These are phyloP conservation scores for Epizoanthus stellaris DNA, from an alignment of 92 coral and sea anemone genomes.

Conservation along the genomic window DNA sequence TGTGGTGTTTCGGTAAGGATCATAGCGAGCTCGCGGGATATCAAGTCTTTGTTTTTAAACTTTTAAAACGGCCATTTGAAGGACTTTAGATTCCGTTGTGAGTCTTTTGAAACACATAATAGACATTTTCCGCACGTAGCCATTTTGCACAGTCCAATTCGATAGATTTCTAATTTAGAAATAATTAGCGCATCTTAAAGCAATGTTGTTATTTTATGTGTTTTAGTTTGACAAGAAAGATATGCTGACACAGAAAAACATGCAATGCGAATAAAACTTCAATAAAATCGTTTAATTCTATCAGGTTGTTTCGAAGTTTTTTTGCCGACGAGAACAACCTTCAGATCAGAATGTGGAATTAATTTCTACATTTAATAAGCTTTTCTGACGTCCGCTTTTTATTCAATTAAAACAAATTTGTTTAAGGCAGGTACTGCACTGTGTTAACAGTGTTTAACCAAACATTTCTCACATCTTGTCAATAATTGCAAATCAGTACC, in stretches of 20 bases:
- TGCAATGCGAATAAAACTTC: not conserved
- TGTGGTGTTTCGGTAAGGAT: constrained; percentile 1
- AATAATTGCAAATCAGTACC: constrained; percentile 16
- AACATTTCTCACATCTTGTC: not conserved
- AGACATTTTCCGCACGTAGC: constrained; percentile 35
- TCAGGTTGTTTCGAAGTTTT: not conserved
- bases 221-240: not conserved
- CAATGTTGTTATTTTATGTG: constrained; percentile 19
- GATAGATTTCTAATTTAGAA: constrained; percentile 30
- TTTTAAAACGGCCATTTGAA: constrained; percentile 1
- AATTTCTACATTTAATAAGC: not conserved
- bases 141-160: constrained; percentile 20
- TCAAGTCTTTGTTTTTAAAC: not conserved
- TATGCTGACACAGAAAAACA: not conserved
- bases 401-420: constrained; percentile 8
- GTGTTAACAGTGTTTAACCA: not conserved
- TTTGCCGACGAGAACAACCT: not conserved
- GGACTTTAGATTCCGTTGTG: constrained; percentile 3
- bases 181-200: constrained; percentile 39
- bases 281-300: not conserved
- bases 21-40: not conserved
- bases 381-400: not conserved
- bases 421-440: not conserved
- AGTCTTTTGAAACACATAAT: not conserved
- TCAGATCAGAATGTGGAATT: not conserved